Conservation (phyloP, 2,888 invertebrate species). For the Lomographa bimaculata region DNA sequence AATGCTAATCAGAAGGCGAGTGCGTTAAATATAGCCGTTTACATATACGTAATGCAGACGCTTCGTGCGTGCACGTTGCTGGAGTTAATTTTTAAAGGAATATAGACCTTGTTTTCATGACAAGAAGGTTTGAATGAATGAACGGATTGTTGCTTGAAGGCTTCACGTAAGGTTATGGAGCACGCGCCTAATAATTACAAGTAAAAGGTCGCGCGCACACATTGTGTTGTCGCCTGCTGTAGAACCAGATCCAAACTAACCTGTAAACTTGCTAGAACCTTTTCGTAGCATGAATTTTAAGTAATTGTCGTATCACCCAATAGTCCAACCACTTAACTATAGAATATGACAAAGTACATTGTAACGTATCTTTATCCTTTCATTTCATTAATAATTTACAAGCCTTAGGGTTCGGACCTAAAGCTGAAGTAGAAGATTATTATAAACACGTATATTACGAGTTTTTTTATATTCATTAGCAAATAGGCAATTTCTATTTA, state of each 20-base stretch:
- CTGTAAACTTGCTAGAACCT: not conserved
- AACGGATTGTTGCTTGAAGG: conserved; percentile 6
- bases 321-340: too few species aligned
- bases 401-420: too few species aligned
- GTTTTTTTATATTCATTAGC: too few species aligned
- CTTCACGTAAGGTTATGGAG: conserved; percentile 42
- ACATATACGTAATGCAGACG: conserved; percentile 59
- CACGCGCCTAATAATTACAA: conserved; percentile 77
- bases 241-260: conserved; percentile 14
- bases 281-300: conserved; percentile 3
- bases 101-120: conserved; percentile 9
- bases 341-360: too few species aligned
- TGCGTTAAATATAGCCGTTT: conserved; percentile 62
- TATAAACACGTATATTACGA: too few species aligned
- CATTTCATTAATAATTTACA: too few species aligned
- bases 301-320: too few species aligned
- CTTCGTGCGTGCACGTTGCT: conserved; percentile 46
- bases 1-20: conserved; percentile 62
- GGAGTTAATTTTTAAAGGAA: conserved; percentile 25
- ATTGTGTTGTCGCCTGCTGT: conserved; percentile 59
- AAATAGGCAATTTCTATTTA: too few species aligned
- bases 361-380: too few species aligned
- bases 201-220: conserved; percentile 79
- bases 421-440: too few species aligned
- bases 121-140: conserved; percentile 7